These are phyloP conservation scores for Nebria salina DNA, from an alignment of 2,888 invertebrate species.

Conservation along the genomic window DNA sequence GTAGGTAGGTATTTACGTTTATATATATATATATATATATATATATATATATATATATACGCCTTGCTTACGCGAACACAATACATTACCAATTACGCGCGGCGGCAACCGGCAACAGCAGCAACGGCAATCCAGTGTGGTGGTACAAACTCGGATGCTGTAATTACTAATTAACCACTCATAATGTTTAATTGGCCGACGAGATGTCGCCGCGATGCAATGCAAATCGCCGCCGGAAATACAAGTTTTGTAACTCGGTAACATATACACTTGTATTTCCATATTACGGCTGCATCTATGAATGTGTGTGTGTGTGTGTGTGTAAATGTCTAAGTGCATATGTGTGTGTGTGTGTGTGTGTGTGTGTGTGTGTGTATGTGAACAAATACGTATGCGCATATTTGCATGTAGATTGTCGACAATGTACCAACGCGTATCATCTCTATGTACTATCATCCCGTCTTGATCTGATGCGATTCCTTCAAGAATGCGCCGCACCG, in stretches of 20 bases:
- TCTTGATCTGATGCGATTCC: slow-evolving; percentile 22
- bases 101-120: not conserved
- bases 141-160: slow-evolving; percentile 2
- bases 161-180: slow-evolving; percentile 46
- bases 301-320: not conserved
- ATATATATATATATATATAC: slow-evolving; percentile 11
- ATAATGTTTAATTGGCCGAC: slow-evolving; percentile 40
- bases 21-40: slow-evolving; percentile 10
- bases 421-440: slow-evolving; percentile 34
- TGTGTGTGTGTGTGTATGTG: not conserved
- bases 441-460: slow-evolving; percentile 16
- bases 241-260: slow-evolving; percentile 31
- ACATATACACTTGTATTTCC: slow-evolving; percentile 5
- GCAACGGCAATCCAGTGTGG: not conserved
- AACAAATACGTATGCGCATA: slow-evolving; percentile 6
- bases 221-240: slow-evolving; percentile 23
- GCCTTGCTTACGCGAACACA: slow-evolving; percentile 18
- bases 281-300: not conserved
- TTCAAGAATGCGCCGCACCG: not conserved
- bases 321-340: not conserved
- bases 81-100: slow-evolving; percentile 40
- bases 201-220: slow-evolving; percentile 27
- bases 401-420: slow-evolving; percentile 20
- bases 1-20: not conserved
- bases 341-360: not conserved